Conservation (phyloP, 2,797 vertebrate species). For the Chloroceryle amazona region DNA sequence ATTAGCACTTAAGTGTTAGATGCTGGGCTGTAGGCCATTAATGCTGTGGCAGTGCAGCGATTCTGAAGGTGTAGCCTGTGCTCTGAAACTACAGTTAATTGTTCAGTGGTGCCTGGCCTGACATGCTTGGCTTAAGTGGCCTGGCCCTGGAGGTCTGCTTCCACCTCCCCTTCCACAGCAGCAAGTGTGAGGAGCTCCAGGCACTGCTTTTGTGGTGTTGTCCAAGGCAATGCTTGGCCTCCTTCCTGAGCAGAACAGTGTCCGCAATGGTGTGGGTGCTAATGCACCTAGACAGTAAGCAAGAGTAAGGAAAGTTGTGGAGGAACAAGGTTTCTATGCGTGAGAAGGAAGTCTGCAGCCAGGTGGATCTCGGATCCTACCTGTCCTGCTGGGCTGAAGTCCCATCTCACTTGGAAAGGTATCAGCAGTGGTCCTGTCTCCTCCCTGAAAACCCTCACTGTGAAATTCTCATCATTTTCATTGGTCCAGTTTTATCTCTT, state of each 20-base stretch:
- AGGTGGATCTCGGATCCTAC: neutral
- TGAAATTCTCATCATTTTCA: neutral
- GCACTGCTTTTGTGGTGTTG: neutral
- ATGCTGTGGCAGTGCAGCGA: neutral
- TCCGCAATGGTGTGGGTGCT: fast-evolving
- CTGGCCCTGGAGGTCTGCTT: neutral
- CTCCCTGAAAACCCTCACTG: neutral
- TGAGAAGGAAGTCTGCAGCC: neutral
- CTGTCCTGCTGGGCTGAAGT: neutral
- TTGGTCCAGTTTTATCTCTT: neutral
- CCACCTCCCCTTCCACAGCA: neutral
- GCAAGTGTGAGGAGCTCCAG: fast-evolving
- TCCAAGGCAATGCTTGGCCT: neutral
- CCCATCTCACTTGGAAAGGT: neutral
- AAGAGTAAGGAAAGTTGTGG: neutral
- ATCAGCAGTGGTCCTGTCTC: neutral
- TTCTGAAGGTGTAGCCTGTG: neutral
- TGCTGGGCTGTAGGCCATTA: neutral
- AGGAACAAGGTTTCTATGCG: neutral
- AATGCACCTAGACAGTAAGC: neutral
- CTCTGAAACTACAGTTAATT: neutral
- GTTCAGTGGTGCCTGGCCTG: neutral
- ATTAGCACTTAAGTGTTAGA: neutral
- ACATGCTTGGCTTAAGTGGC: no score
- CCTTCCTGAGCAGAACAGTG: neutral